These are phyloP conservation scores for Phrixothrix hirtus DNA, from an alignment of 2,888 invertebrate genomes.

Conservation along the genomic window DNA sequence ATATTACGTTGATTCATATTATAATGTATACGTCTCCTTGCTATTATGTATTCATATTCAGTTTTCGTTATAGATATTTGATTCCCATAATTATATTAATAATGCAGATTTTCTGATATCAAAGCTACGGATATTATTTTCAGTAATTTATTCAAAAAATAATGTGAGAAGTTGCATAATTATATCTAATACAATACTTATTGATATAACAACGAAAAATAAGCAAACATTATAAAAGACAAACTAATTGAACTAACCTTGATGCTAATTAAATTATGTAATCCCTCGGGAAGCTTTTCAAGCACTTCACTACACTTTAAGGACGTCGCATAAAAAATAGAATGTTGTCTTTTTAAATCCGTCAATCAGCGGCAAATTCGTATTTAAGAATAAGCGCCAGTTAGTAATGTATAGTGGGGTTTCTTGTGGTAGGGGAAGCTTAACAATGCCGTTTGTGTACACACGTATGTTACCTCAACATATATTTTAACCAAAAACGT, in stretches of 20 bases:
- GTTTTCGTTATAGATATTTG: neutral
- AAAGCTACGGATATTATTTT: too few relatives aligned
- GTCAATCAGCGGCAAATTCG: constrained; percentile 13
- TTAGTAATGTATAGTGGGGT: neutral
- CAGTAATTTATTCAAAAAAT: too few relatives aligned
- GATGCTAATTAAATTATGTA: constrained; percentile 11
- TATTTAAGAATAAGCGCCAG: constrained; percentile 22
- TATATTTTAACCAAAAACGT: neutral
- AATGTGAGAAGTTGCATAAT: too few relatives aligned
- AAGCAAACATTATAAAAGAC: neutral
- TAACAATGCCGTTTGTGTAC: neutral
- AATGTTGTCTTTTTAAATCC: constrained; percentile 2
- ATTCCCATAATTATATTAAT: constrained; percentile 1
- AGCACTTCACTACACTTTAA: constrained; percentile 24
- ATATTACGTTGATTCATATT: constrained; percentile 16
- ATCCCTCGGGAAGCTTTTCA: constrained; percentile 20
- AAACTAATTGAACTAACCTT: constrained; percentile 14
- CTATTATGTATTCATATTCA: neutral
- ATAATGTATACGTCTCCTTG: neutral
- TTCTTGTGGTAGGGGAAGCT: constrained; percentile 2
- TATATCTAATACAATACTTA: neutral
- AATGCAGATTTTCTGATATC: too few relatives aligned
- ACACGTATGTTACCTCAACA: neutral
- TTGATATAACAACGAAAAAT: neutral
- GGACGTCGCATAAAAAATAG: constrained; percentile 13